These are phyloP conservation scores for Oophaga pumilio DNA, from an alignment of 2,113 vertebrate genomes.

Conservation along the genomic window DNA sequence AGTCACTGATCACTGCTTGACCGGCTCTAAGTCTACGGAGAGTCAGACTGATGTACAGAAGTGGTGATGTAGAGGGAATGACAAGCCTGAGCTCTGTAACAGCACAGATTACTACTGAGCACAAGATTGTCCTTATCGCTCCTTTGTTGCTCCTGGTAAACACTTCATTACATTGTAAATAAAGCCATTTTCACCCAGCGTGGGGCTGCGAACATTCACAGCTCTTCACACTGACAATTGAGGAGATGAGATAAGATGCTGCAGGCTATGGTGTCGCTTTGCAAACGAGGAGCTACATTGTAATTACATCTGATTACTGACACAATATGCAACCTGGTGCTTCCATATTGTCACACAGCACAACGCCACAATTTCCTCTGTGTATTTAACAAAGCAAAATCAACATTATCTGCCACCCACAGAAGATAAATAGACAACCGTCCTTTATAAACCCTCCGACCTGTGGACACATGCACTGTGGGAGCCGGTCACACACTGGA, in stretches of 20 bases:
- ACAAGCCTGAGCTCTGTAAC: not conserved
- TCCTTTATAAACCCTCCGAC: conserved; percentile 4
- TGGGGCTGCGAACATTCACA: conserved; percentile 31
- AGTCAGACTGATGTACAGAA: not conserved
- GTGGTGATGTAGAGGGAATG: not conserved
- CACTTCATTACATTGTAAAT: conserved; percentile 56
- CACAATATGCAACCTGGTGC: not conserved
- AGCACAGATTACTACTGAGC: not conserved
- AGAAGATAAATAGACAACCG: not conserved
- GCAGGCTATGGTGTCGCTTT: not conserved
- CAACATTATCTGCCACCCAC: not conserved
- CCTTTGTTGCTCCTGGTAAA: conserved; percentile 53
- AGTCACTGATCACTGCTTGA: no score
- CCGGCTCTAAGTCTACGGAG: no score
- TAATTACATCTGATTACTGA: conserved; percentile 51
- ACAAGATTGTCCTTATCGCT: conserved; percentile 1
- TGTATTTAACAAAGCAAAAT: not conserved
- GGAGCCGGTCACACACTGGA: not conserved
- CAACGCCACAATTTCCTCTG: conserved; percentile 1
- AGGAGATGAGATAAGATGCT: conserved; percentile 44
- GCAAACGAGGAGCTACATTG: not conserved
- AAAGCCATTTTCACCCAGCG: conserved; percentile 46
- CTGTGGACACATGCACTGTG: not conserved
- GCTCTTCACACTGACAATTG: conserved; percentile 30
- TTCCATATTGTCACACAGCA: not conserved